phyloP scores from a whole-genome alignment of 2,113 vertebrate species.

The Puma concolor region DNA sequence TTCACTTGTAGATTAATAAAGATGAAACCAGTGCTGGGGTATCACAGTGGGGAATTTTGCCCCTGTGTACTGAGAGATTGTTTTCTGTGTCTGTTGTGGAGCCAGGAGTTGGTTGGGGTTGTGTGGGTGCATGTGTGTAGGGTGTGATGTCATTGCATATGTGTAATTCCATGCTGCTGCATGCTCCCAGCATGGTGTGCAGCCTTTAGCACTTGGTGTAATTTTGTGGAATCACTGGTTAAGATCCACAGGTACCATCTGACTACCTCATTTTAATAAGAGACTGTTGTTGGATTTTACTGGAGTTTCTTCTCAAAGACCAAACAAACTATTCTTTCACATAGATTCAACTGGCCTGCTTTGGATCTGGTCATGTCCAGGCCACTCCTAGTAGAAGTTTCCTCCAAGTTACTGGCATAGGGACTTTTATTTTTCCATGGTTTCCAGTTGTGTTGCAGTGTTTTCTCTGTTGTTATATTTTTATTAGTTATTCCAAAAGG shows the following conservation, averaged over 20 bases:
- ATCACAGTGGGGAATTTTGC: background rate
- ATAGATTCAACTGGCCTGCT: background rate
- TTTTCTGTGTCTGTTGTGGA: background rate
- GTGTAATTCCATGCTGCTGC: background rate
- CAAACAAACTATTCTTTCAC: background rate
- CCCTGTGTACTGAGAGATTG: background rate
- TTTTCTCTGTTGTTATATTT: conserved; percentile 23
- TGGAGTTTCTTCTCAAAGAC: background rate
- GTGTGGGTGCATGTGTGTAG: background rate
- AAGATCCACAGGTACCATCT: background rate
- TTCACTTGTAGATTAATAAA: background rate
- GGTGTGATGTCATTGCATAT: background rate
- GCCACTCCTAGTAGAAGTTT: background rate
- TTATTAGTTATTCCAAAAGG: background rate
- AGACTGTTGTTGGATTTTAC: background rate
- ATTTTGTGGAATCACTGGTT: background rate
- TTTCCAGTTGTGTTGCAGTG: background rate
- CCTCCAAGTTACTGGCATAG: background rate
- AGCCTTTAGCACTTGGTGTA: background rate
- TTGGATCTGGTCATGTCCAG: background rate
- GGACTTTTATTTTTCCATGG: background rate
- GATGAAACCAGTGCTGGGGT: background rate
- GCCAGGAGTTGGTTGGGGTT: background rate
- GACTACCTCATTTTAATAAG: background rate
- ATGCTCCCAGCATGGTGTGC: background rate